These are phyloP conservation scores for Aptenodytes patagonicus DNA, from an alignment of 2,113 vertebrate species.

Conservation along the genomic window DNA sequence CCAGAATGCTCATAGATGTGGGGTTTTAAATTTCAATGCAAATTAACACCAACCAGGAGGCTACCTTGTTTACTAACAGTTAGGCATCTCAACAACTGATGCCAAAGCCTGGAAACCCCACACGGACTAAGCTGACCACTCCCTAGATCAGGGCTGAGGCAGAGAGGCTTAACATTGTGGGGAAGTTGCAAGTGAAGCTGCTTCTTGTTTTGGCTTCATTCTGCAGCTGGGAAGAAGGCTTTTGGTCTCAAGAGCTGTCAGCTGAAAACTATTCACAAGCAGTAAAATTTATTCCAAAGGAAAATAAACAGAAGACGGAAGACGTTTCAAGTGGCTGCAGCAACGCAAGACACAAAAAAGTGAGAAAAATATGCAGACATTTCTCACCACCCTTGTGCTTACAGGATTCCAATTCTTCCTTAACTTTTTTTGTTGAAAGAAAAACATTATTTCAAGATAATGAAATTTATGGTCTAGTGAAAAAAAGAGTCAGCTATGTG, in stretches of 20 bases:
- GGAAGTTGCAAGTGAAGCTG: neutral
- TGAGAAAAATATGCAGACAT: neutral
- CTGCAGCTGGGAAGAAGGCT: neutral
- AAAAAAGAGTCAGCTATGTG: neutral
- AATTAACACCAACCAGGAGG: neutral
- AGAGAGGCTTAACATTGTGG: neutral
- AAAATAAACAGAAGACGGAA: neutral
- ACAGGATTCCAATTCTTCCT: neutral
- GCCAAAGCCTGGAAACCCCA: neutral
- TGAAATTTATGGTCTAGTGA: neutral
- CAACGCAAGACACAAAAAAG: neutral
- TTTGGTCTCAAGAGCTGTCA: neutral
- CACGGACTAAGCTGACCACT: neutral
- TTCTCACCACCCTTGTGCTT: neutral
- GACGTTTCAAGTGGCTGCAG: neutral
- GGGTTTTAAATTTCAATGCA: neutral
- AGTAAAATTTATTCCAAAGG: neutral
- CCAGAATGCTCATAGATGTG: neutral
- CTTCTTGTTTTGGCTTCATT: neutral
- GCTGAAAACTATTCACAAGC: neutral
- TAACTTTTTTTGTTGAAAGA: neutral
- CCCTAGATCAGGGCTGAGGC: neutral
- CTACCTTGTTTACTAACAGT: neutral
- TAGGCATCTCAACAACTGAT: neutral
- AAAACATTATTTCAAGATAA: neutral